Base-by-base conservation (phyloP, 2,888 invertebrate species). In the Xylophagus ater region DNA sequence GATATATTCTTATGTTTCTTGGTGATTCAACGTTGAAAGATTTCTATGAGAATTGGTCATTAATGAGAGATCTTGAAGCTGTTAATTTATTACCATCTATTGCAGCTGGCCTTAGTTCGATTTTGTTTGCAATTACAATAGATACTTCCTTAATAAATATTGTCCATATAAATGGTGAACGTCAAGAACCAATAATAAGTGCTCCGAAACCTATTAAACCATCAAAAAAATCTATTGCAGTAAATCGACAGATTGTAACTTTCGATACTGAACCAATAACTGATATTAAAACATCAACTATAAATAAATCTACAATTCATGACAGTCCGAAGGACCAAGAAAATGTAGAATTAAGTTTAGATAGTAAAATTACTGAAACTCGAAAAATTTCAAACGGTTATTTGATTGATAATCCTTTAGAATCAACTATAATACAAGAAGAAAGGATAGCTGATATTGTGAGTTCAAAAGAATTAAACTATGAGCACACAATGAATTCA, bases 121-220 rank as follows among this genome's bases (percentile, higher is more conserved):
- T 94, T 56, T 70, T 94, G 48, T 96, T 96, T 69, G 94, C 96
- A 15, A 77, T 94, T 57, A 82, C 79, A 55, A 84, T 93, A 44
- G 92, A 94, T 67, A 85, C 85, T 62, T 71, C 78, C 19, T 85
- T 87, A 57, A 69, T 89, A 40, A 85, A 82, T 64, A 70, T 73
- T 52, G 62, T 56, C 48, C 60, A 62, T 15, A 66, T 58, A 23
- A 53, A 45, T 44, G 67, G 66, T 5, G 26, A 34, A 10, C 26
- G 30, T 17, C 9, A 33, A 34, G 76, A 85, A 57, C 82, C 80
- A 37, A 74, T 86, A 28, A 84, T 87, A 54, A 73, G 76, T 44
- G 69, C 78, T 12, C 74, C 78, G 2, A 64, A 73, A 46, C 76
- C 79, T 38, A 72, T 79, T 54, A 68, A 67, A 53, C 57, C 67